phyloP scores from a whole-genome alignment of 2,888 invertebrate genomes.

The Drosophila colorata region DNA sequence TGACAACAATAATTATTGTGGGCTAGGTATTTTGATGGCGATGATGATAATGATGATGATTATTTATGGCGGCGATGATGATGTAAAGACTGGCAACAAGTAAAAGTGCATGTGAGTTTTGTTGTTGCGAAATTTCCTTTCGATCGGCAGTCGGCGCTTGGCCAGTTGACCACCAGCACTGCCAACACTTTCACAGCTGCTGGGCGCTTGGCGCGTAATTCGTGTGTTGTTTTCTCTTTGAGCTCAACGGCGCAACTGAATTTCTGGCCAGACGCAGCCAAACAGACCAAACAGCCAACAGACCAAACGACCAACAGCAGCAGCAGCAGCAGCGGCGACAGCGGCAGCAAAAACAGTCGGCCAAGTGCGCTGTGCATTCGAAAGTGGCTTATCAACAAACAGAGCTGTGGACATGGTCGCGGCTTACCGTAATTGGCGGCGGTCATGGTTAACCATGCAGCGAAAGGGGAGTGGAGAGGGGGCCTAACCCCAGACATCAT shows the following conservation, averaged over 20 bases:
- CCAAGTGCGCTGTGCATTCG: slow-evolving; percentile 53
- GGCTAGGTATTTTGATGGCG: slow-evolving; percentile 7
- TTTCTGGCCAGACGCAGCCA: slow-evolving; percentile 59
- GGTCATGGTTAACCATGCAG: slow-evolving; percentile 53
- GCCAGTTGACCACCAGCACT: slow-evolving; percentile 55
- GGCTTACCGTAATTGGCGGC: slow-evolving; percentile 66
- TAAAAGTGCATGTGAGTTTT: slow-evolving; percentile 71
- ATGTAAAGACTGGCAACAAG: slow-evolving; percentile 64
- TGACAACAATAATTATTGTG: slow-evolving; percentile 27
- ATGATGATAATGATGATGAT: slow-evolving; percentile 12
- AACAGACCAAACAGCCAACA: slow-evolving; percentile 43
- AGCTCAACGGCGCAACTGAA: slow-evolving; percentile 76
- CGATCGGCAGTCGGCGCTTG: slow-evolving; percentile 39
- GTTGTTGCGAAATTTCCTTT: slow-evolving; percentile 64
- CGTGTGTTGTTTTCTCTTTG: slow-evolving; percentile 75
- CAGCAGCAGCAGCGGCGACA: slow-evolving; percentile 26
- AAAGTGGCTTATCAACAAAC: slow-evolving; percentile 73
- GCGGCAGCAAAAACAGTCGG: slow-evolving; percentile 39
- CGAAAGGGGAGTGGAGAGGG: slow-evolving; percentile 21
- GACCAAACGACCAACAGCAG: slow-evolving; percentile 36
- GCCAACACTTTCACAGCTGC: slow-evolving; percentile 63
- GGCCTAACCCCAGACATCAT: slow-evolving; percentile 5
- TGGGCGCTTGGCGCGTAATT: slow-evolving; percentile 64
- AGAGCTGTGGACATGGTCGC: slow-evolving; percentile 64
- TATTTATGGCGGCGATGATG: slow-evolving; percentile 37